Evolutionary conservation across 2,113 vertebrate species (phyloP), one percentile per base, ranked within the genome.

Genomic region (Psammodynastes pulverulentus): DNA sequence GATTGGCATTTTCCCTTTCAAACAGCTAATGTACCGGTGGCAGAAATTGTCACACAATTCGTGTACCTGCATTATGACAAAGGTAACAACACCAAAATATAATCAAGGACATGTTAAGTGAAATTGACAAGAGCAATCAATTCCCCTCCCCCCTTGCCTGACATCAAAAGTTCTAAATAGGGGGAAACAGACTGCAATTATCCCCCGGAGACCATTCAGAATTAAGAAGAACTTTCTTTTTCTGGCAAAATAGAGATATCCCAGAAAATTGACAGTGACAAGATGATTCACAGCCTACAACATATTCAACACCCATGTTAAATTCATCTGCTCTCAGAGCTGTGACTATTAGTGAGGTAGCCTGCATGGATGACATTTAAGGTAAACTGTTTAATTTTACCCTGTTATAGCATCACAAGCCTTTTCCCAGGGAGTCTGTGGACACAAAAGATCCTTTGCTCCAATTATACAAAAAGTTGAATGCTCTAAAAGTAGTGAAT

Each of bases 11-110:
- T 99, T 99, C 96, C 99, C 99, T 98, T 99, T 99, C 98, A 99
- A 98, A 98, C 99, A 99, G 98, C 99, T 99, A 98, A 99, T 99
- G 98, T 99, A 99, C 98, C 99, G 99, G 98, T 99, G 99, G 98
- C 99, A 99, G 98, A 99, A 99, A 98, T 99, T 99, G 98, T 99
- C 99, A 98, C 99, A 99, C 97, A 99, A 98, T 98, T 99, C 99
- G 98, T 99, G 99, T 95, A 99, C 99, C 99, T 99, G 96, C 91
- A 92, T 97, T 95, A 96, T 91, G 95, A 95, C 91, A 92, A 95
- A 94, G 94, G 95, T 95, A 85, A 90, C 95, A 94, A 95, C 91
- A 86, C 9, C 95, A 97, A 97, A 97, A 97, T 96, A 97, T 96
- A 98, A 98, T 97, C 96, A 98, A 96, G 94, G 96, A 96, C 95